These are phyloP conservation scores for Lepetodrilus schrolli DNA, from an alignment of 2,888 invertebrate species.

Conservation along the genomic window DNA sequence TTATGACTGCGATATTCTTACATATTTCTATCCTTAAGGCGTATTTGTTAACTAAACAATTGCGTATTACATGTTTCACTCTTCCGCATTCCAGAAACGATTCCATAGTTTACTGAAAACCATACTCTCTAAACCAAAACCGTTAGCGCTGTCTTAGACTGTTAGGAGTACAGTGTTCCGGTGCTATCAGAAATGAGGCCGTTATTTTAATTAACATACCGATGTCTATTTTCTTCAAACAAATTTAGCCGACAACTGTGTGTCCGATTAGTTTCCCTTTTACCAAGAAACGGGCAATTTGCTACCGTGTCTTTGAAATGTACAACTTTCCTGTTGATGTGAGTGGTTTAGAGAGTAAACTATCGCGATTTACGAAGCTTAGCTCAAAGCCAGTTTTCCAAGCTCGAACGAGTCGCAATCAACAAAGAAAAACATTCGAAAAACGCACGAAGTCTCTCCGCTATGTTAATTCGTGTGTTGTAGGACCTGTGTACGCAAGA, in stretches of 20 bases:
- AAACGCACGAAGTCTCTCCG: conserved; percentile 12
- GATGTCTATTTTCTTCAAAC: conserved; percentile 25
- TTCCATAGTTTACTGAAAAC: background rate
- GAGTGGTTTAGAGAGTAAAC: conserved; percentile 38
- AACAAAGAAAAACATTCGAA: conserved; percentile 25
- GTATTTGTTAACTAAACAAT: too few species aligned
- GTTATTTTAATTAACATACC: conserved; percentile 27
- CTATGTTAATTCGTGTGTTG: conserved; percentile 12
- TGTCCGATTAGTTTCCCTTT: conserved; percentile 14
- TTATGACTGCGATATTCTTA: too few species aligned
- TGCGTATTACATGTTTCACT: too few species aligned
- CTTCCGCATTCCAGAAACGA: background rate
- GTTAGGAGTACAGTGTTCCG: too few species aligned
- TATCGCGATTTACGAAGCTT: conserved; percentile 39
- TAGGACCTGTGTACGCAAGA: background rate
- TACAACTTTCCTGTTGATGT: conserved; percentile 36
- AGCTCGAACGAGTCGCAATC: conserved; percentile 5
- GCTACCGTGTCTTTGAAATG: conserved; percentile 36
- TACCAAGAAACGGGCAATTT: conserved; percentile 19
- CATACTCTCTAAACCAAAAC: background rate
- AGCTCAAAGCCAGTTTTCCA: conserved; percentile 22
- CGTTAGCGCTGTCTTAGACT: background rate
- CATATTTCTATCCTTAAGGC: too few species aligned
- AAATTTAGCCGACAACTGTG: conserved; percentile 21
- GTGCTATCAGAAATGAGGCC: conserved; percentile 8